Evolutionary conservation across 1,140 invertebrate species (phyloP), one percentile per base, ranked within the genome.

Genomic region (Myzus persicae): DNA sequence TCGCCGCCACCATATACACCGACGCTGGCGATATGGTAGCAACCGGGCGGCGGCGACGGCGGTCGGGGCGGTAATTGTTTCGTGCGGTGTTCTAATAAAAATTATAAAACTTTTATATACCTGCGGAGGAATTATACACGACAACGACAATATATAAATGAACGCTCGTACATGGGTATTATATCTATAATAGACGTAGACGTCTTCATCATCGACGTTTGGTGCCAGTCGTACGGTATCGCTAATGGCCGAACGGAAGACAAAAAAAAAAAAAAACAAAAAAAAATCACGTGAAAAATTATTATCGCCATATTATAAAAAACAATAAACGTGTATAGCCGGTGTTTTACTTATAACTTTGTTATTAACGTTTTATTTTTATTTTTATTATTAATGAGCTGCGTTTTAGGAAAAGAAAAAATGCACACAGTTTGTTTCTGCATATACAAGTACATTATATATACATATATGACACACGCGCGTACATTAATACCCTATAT

Each of bases 61-160:
- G 20, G 36, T 20, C 84, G 84, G 22, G 40, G 22, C 24, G 38
- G 46, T 93, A 85, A 93, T 93, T 85, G 91, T 93, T 93, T 93
- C 91, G 91, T 93, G 91, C 91, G 91, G 81, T 48, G 48, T 93
- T 54, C 91, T n/a, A 93, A 93, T 93, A 93, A 93, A 93, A 93
- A 85, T 93, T 93, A 93, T 82, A 84, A 93, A 93, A 93, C 76
- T 84, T 93, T 92, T 51, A 42, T 90, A 38, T 42, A 84, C n/a
- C 31, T 18, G 14, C 31, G 36, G 2, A 38, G 59, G 36, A 82
- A 92, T 92, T 92, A 91, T 81, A 38, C 87, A 89, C 87, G 87
- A 89, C 87, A 31, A 91, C 90, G 67, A 46, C 31, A 44, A 90
- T 38, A 24, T 89, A 51, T 51, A 89, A 89, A 89, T 89, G 46